Conservation (phyloP, 2,888 invertebrate genomes). For the Apodemia duryi region DNA sequence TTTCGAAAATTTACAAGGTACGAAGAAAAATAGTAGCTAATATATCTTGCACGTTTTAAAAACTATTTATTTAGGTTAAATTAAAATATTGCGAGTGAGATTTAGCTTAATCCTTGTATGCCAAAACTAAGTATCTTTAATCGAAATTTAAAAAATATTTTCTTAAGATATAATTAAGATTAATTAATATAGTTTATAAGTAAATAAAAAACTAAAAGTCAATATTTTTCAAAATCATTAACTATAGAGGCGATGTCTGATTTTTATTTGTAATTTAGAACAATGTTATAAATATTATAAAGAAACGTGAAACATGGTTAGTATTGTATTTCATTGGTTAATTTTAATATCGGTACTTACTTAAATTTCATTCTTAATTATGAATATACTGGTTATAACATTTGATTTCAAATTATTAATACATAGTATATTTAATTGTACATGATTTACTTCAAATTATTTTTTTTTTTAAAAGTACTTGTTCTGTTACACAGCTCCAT, state of each 20-base stretch:
- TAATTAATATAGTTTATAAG: conserved; percentile 6
- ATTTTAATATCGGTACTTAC: neutral
- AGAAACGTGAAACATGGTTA: neutral
- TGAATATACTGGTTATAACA: neutral
- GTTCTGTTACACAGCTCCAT: neutral
- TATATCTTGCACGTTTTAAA: conserved; percentile 11
- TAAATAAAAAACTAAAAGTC: conserved; percentile 17
- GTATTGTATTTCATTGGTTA: neutral
- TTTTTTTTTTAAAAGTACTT: neutral
- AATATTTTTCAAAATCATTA: conserved; percentile 13
- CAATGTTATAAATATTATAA: neutral
- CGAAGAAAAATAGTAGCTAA: neutral
- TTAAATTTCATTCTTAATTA: neutral
- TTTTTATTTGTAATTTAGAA: no score
- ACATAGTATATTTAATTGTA: no score
- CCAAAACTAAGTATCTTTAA: conserved; percentile 23
- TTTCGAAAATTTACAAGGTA: conserved; percentile 3
- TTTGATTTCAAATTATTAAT: neutral
- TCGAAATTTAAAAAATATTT: conserved; percentile 8
- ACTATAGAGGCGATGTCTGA: no score
- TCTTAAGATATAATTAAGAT: conserved; percentile 8
- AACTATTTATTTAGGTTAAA: conserved; percentile 18
- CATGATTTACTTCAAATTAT: no score
- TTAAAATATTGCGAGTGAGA: conserved; percentile 24
- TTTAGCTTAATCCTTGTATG: conserved; percentile 24